phyloP scores from a whole-genome alignment of 2,113 vertebrate species.

The Muscicapa adusta region DNA sequence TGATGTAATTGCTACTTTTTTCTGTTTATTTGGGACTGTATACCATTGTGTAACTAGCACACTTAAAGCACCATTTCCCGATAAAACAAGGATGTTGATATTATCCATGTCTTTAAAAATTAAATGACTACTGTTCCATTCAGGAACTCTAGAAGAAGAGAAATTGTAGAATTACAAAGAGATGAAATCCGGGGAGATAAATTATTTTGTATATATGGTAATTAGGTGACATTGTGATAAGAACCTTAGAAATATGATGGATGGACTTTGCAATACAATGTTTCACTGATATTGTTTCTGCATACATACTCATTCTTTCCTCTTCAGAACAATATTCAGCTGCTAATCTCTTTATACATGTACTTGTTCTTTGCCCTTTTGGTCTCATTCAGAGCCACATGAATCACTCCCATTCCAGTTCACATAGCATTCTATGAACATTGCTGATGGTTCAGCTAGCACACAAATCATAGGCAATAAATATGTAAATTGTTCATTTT shows the following conservation, averaged over 20 bases:
- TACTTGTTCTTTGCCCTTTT: conserved; percentile 60
- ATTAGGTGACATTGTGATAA: conserved; percentile 22
- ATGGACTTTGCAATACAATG: background rate
- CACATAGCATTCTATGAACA: conserved; percentile 44
- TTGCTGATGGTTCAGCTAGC: conserved; percentile 59
- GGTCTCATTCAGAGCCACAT: conserved; percentile 35
- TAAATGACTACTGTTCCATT: background rate
- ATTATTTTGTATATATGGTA: background rate
- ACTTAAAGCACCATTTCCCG: background rate
- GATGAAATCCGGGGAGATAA: background rate
- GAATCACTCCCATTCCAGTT: conserved; percentile 47
- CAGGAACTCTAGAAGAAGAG: background rate
- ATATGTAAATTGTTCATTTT: conserved; percentile 66
- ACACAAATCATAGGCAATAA: conserved; percentile 62
- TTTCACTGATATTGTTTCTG: background rate
- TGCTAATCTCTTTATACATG: conserved; percentile 44
- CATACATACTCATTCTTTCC: background rate
- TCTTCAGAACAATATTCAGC: conserved; percentile 18
- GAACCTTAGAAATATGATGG: background rate
- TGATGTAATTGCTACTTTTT: background rate
- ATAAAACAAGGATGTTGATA: background rate
- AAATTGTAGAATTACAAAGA: background rate
- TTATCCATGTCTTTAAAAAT: background rate
- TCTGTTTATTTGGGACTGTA: background rate
- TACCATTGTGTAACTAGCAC: background rate